A percentile compares a stretch with the other conserved stretches of the same genome.
These are phyloP conservation scores for Catostylus mosaicus DNA, from an alignment of 30 jellyfish, hydroid and myxozoan genomes.

Conservation along the genomic window DNA sequence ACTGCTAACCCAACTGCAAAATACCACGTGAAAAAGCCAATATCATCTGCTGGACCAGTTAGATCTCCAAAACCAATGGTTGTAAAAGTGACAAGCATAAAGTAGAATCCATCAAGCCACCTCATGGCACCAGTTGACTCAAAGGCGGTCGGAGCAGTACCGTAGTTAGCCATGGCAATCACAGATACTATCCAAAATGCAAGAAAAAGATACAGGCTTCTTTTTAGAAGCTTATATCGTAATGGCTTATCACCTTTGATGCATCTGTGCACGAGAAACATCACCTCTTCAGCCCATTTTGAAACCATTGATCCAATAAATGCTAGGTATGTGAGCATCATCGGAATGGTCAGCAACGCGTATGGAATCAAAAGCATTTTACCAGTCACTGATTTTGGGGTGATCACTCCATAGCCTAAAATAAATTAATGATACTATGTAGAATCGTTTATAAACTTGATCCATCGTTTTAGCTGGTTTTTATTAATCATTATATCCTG, in stretches of 20 bases:
- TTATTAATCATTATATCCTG: no score
- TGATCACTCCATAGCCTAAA: slow-evolving; percentile 41
- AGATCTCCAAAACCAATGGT: slow-evolving; percentile 67
- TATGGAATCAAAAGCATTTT: slow-evolving; percentile 54
- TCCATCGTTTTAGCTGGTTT: no score
- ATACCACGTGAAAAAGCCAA: not conserved
- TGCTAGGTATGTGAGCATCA: slow-evolving; percentile 34
- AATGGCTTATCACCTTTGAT: slow-evolving; percentile 45
- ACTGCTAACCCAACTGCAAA: slow-evolving; percentile 33
- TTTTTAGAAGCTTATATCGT: slow-evolving; percentile 28
- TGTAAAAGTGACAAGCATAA: slow-evolving; percentile 26
- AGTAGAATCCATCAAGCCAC: slow-evolving; percentile 38
- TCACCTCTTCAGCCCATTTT: not conserved
- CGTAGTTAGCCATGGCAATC: not conserved
- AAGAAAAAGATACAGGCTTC: slow-evolving; percentile 14
- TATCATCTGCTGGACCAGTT: slow-evolving; percentile 20
- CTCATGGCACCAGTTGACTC: not conserved
- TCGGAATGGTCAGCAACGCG: slow-evolving; percentile 52
- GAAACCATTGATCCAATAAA: slow-evolving; percentile 36
- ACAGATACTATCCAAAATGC: slow-evolving; percentile 14
- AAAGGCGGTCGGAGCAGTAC: not conserved
- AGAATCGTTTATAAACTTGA: no score
- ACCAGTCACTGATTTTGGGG: slow-evolving; percentile 47
- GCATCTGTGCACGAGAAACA: slow-evolving; percentile 28
- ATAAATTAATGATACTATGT: no score